Evolutionary conservation across 2,888 invertebrate genomes (phyloP), one percentile per base, ranked within the genome.

Genomic region (Agapostemon virescens): DNA sequence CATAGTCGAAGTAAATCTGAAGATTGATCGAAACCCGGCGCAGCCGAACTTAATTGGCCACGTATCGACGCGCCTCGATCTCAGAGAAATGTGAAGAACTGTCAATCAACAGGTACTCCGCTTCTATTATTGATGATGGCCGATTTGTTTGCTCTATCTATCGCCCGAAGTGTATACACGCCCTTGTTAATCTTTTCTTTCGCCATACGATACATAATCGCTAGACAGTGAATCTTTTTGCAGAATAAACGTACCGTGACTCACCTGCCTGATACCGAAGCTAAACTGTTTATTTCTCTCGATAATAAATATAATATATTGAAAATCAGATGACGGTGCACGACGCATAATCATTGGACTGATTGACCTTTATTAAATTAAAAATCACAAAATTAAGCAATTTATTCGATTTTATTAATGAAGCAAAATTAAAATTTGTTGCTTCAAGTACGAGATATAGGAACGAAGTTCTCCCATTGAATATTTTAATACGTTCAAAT

Each of bases 31-130:
- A 23, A n/a, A 45, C 49, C 17, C 30, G 20, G 52, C 23, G 33
- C 64, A 5, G 55, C 38, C 55, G 13, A 73, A 69, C 77, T 80
- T 80, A 77, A 80, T 73, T 72, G 69, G 68, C 45, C 45, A 66
- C 58, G 69, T 73, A 80, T 80, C 77, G 69, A n/a, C 23, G 42
- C 26, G 49, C 30, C 13, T 20, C 7, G 15, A 42, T 55, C 42
- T 5, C 26, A 2, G 20, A 40, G 23, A 63, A 42, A 68, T 40
- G 49, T 64, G 77, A 77, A 72, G 68, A 73, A 69, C n/a, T 40
- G 77, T 77, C 74, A 42, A 68, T 81, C 68, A 78, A 81, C 78
- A 74, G 74, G 79, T 74, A 81, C 74, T 42, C 68, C 49, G 42
- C 63, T 55, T 79, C 45, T 63, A 26, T 69, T 79, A 71, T 68